phyloP scores from a whole-genome alignment of 1,140 invertebrate species.

The Asbolus verrucosus region DNA sequence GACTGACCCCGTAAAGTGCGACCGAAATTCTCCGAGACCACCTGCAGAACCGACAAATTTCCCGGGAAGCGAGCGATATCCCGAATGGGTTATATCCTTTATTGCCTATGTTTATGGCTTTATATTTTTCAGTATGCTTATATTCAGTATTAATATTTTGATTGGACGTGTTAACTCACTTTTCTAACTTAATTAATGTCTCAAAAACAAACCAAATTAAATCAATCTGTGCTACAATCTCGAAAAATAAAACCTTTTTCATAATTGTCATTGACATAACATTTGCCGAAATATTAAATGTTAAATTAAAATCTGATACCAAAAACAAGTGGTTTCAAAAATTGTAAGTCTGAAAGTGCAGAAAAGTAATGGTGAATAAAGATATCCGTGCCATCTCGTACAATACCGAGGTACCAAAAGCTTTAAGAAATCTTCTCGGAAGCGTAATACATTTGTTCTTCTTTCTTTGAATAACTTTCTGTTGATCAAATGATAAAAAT shows the following conservation, averaged over 20 bases:
- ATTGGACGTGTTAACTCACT: slow-evolving; percentile 20
- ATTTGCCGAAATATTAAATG: no score
- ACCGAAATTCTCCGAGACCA: slow-evolving; percentile 37
- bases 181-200: not conserved
- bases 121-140: slow-evolving; percentile 42
- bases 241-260: not conserved
- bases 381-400: no score
- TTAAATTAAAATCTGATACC: no score
- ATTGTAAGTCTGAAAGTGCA: no score
- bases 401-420: no score
- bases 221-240: no score
- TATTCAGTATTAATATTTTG: slow-evolving; percentile 41
- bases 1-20: slow-evolving; percentile 41
- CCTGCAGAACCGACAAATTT: slow-evolving; percentile 44
- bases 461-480: no score
- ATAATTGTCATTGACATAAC: no score
- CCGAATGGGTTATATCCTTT: slow-evolving; percentile 44
- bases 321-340: not conserved
- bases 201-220: slow-evolving; percentile 4
- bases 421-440: no score
- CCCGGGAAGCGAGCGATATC: slow-evolving; percentile 39
- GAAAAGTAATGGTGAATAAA: no score
- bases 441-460: no score
- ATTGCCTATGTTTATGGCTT: slow-evolving; percentile 41
- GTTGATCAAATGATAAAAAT: no score